Base-by-base conservation (phyloP, 2,797 vertebrate genomes). In the Trachurus trachurus region DNA sequence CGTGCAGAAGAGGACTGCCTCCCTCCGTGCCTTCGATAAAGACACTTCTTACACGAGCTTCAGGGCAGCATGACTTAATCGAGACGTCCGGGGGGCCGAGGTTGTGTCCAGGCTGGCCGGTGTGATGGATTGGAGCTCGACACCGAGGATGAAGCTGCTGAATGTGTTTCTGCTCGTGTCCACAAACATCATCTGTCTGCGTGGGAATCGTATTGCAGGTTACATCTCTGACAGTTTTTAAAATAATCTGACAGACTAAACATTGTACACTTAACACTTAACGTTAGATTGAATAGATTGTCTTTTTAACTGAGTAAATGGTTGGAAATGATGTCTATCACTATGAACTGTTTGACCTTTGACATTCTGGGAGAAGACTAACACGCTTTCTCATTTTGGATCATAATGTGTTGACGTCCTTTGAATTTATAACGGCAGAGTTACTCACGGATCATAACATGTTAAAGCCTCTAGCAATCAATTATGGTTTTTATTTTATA, bases 201-300 rank as follows among this genome's bases (percentile, higher is more conserved):
- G 73, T 0, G 90, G 82, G 71, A 40, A 71, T 19, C 34, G 21
- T 4, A 0, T 6, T 37, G 15, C 87, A 93, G 93, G 91, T 93
- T 62, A 17, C 7, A 12, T 42, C 1, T 45, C 26, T 71, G 22
- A 8, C 9, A 0, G 2, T 42, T 15, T 50, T 63, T 66, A 0
- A 10, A 39, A 58, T 49, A 6, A 45, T n/a, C 7, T 69, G 6
- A 53, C 9, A 34, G 3, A 53, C 13, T 22, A 59, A 10, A 63
- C 31, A 39, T 47, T 26, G 39, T 29, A 39, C 49, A 42, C 12
- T 12, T 29, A 13, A 50, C 4, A 15, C 22, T 56, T 12, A 4
- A 2, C 13, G 12, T 42, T 40, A 9, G 52, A 42, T 11, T 7
- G 8, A 17, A 40, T 26, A 34, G 15, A 70, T 40, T 11, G 8